Evolutionary conservation across 2,888 invertebrate species (phyloP).

Genomic region (Panzeria rudis): DNA sequence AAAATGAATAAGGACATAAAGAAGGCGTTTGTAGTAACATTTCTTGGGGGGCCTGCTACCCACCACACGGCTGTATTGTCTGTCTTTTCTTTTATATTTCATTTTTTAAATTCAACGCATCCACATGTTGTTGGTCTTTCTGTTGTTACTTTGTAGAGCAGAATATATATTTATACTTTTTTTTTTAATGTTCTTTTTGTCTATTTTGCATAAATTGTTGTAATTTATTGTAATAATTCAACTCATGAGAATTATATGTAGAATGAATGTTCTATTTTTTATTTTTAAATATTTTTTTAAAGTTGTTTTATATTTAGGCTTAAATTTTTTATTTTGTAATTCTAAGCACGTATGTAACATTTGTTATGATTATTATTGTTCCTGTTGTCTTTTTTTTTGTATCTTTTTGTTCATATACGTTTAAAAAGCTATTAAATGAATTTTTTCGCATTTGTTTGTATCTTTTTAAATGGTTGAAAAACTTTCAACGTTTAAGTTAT

Average conservation of each 20-base stretch:
- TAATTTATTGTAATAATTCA: slow-evolving; percentile 70
- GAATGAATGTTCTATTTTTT: neutral
- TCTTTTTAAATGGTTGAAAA: slow-evolving; percentile 42
- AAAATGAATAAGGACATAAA: slow-evolving; percentile 51
- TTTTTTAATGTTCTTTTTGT: slow-evolving; percentile 11
- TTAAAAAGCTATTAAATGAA: slow-evolving; percentile 66
- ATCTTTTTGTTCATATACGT: slow-evolving; percentile 48
- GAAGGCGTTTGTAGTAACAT: slow-evolving; percentile 49
- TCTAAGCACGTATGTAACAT: slow-evolving; percentile 69
- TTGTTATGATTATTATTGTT: slow-evolving; percentile 71
- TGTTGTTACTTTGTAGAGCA: slow-evolving; percentile 34
- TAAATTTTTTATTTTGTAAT: slow-evolving; percentile 34
- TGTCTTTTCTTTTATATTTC: slow-evolving; percentile 20
- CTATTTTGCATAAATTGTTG: slow-evolving; percentile 66
- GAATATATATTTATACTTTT: slow-evolving; percentile 9
- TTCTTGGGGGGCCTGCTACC: slow-evolving; percentile 16
- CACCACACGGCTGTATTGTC: neutral
- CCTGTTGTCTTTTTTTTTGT: slow-evolving; percentile 24
- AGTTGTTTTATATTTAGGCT: slow-evolving; percentile 17
- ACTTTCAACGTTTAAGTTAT: slow-evolving; percentile 31
- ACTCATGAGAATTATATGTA: slow-evolving; percentile 47
- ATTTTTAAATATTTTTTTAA: no score
- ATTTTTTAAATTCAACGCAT: slow-evolving; percentile 3
- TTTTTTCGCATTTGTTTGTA: neutral
- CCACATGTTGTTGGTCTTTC: slow-evolving; percentile 50